Evolutionary conservation across 2,888 invertebrate species (phyloP).

Genomic region (Hermaeophaga mercurialis): DNA sequence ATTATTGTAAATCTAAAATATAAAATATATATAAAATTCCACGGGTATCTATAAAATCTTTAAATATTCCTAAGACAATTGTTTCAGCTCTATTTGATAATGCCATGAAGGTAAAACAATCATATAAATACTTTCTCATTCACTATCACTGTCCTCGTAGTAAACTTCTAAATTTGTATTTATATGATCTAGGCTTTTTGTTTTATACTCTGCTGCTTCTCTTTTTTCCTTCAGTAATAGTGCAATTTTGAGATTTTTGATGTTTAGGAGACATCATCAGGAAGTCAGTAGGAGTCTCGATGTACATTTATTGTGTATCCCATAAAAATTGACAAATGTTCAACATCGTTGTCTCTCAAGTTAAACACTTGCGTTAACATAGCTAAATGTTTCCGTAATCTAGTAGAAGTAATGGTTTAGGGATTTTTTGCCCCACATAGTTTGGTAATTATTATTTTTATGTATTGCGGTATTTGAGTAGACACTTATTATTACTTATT

Average conservation of each 20-base stretch:
- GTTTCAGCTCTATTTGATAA: too few relatives aligned
- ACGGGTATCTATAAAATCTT: too few relatives aligned
- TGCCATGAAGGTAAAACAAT: too few relatives aligned
- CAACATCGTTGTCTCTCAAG: conserved; percentile 36
- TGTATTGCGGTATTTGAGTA: conserved; percentile 31
- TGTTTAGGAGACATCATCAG: conserved; percentile 31
- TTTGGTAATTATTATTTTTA: conserved; percentile 35
- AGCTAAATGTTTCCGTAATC: conserved; percentile 39
- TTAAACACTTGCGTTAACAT: conserved; percentile 38
- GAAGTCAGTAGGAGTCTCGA: conserved; percentile 26
- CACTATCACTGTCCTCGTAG: neutral
- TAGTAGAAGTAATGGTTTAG: conserved; percentile 32
- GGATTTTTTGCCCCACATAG: conserved; percentile 39
- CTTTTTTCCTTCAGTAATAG: conserved; percentile 38
- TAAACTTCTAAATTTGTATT: conserved; percentile 30
- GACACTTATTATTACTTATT: too few relatives aligned
- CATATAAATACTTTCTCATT: too few relatives aligned
- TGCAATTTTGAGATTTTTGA: conserved; percentile 37
- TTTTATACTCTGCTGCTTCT: conserved; percentile 31
- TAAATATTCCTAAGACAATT: too few relatives aligned
- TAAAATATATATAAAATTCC: too few relatives aligned
- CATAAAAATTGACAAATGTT: conserved; percentile 41
- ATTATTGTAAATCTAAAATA: too few relatives aligned
- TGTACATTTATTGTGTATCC: conserved; percentile 39
- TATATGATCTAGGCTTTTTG: conserved; percentile 35